Percentiles rank a stretch among this genome's conserved stretches.
phyloP scores from a whole-genome alignment of 2,113 vertebrate genomes.

The Caracal caracal region DNA sequence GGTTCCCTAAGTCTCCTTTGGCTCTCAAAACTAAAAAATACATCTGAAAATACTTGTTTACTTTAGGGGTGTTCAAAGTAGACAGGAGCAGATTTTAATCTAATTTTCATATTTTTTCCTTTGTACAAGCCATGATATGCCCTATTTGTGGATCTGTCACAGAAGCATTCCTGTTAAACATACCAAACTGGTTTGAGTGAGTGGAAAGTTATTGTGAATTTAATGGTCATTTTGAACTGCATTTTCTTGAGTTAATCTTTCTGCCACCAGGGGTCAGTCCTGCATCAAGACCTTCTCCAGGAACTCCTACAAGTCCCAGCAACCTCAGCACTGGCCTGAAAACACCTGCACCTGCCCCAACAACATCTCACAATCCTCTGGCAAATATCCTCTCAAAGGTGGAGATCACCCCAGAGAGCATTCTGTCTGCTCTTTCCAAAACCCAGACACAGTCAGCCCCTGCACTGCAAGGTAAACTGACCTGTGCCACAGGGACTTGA shows the following conservation, averaged over 20 bases:
- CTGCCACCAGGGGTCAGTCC: slow-evolving; percentile 91
- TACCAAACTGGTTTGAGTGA: not conserved
- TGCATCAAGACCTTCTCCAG: slow-evolving; percentile 91
- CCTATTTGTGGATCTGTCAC: not conserved
- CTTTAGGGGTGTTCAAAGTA: slow-evolving; percentile 1
- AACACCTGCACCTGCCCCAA: slow-evolving; percentile 85
- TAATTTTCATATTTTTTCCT: slow-evolving; percentile 53
- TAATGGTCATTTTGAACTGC: slow-evolving; percentile 49
- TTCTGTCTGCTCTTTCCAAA: slow-evolving; percentile 95
- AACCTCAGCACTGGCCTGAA: slow-evolving; percentile 88
- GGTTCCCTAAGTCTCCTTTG: not conserved
- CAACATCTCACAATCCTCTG: slow-evolving; percentile 87
- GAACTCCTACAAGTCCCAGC: slow-evolving; percentile 91
- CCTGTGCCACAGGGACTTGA: not conserved
- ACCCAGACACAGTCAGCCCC: slow-evolving; percentile 90
- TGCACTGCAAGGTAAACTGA: slow-evolving; percentile 89
- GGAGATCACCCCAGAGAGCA: slow-evolving; percentile 96
- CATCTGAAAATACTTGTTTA: not conserved
- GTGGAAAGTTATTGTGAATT: not conserved
- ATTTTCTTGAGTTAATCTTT: slow-evolving; percentile 72
- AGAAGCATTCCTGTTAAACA: slow-evolving; percentile 19
- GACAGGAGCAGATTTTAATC: not conserved
- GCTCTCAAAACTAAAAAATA: not conserved
- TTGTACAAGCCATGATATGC: not conserved
- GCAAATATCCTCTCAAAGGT: slow-evolving; percentile 97